Evolutionary conservation across 2,797 vertebrate genomes (phyloP).

Genomic region (Gambusia yucatana): DNA sequence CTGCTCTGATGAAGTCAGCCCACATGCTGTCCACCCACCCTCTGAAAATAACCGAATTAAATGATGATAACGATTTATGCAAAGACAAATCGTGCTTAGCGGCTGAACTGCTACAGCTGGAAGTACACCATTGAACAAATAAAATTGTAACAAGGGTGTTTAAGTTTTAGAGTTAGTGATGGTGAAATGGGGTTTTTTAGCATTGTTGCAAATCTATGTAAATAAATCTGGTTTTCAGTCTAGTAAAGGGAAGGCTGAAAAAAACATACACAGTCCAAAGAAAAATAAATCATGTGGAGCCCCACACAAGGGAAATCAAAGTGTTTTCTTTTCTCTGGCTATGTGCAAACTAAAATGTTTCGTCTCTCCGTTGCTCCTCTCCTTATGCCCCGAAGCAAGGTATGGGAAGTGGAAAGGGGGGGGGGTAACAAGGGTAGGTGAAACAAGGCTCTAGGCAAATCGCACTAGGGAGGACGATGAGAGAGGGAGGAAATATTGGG

Average conservation of each 20-base stretch:
- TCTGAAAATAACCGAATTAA: slow-evolving; percentile 32
- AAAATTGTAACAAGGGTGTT: background rate
- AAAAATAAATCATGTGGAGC: slow-evolving; percentile 54
- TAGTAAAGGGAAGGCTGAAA: slow-evolving; percentile 16
- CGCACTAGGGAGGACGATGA: slow-evolving; percentile 1
- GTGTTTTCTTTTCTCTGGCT: slow-evolving; percentile 57
- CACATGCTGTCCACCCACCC: slow-evolving; percentile 32
- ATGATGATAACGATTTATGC: slow-evolving; percentile 4
- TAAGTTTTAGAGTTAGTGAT: background rate
- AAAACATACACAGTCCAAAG: slow-evolving; percentile 31
- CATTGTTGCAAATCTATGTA: background rate
- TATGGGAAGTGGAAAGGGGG: slow-evolving; percentile 24
- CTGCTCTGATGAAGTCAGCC: slow-evolving; percentile 34
- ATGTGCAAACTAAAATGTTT: slow-evolving; percentile 63
- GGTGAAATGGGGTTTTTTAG: background rate
- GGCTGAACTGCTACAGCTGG: background rate
- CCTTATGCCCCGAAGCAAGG: slow-evolving; percentile 59
- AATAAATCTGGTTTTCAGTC: slow-evolving; percentile 7
- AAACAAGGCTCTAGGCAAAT: slow-evolving; percentile 54
- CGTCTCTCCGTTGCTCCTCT: slow-evolving; percentile 61
- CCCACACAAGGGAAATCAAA: slow-evolving; percentile 68
- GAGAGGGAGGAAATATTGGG: slow-evolving; percentile 12
- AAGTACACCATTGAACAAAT: background rate
- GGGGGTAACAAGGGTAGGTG: slow-evolving; percentile 51
- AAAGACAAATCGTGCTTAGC: background rate